phyloP scores from a whole-genome alignment of 2,797 vertebrate species.

The Kryptolebias ocellatus region DNA sequence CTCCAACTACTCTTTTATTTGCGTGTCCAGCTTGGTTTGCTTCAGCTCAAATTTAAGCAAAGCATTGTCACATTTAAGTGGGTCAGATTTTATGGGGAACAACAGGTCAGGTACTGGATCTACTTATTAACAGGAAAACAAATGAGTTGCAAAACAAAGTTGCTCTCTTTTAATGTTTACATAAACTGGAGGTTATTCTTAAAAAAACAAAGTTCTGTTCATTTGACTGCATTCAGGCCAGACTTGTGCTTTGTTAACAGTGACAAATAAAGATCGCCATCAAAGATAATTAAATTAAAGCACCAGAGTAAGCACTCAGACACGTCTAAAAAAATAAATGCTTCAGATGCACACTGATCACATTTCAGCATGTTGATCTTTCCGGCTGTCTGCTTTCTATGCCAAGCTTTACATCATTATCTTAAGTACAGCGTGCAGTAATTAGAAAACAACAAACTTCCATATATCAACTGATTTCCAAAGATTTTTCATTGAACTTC shows the following conservation, averaged over 20 bases:
- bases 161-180: background rate
- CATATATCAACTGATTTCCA: background rate
- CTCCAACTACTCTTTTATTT: no score
- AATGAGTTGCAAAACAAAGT: background rate
- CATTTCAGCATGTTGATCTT: constrained; percentile 1
- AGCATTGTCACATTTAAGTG: no score
- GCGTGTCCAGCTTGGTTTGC: no score
- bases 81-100: background rate
- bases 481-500: background rate
- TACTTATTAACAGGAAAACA: background rate
- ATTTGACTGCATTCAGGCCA: background rate
- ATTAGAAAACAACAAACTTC: constrained; percentile 4
- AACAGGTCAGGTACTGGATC: background rate
- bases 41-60: no score
- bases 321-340: background rate
- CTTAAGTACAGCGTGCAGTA: background rate
- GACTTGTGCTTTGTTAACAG: background rate
- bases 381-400: background rate
- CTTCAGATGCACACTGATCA: background rate
- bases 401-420: constrained; percentile 7
- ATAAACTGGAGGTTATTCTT: background rate
- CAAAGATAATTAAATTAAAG: background rate
- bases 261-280: background rate
- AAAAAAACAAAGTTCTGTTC: background rate
- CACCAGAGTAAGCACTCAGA: background rate